Evolutionary conservation across 2,888 invertebrate species (phyloP).

Genomic region (Pantelozetes paolii): DNA sequence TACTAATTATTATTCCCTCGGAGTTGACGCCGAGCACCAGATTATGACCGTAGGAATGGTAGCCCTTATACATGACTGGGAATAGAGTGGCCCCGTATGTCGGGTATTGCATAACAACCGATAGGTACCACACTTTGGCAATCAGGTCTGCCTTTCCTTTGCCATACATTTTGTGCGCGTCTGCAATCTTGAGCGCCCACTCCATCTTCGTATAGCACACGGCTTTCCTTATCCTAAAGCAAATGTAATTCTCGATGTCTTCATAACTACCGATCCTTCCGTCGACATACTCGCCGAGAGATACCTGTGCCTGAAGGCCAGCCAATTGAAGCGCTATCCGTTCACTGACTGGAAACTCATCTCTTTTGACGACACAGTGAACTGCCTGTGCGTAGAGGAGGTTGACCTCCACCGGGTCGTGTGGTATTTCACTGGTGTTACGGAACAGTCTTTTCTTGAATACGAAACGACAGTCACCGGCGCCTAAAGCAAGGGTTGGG

Average conservation of each 20-base stretch:
- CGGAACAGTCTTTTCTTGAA: conserved; percentile 85
- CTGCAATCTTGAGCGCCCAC: conserved; percentile 53
- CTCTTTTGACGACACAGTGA: conserved; percentile 90
- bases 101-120: conserved; percentile 94
- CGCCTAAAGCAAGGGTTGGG: conserved; percentile 60
- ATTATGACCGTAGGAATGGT: conserved; percentile 76
- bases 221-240: conserved; percentile 51
- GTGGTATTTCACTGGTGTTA: conserved; percentile 79
- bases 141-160: conserved; percentile 85
- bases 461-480: conserved; percentile 84
- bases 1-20: conserved; percentile 83
- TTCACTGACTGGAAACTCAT: conserved; percentile 90
- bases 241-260: conserved; percentile 80
- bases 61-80: conserved; percentile 84
- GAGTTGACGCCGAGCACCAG: conserved; percentile 78
- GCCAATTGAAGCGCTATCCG: conserved; percentile 89
- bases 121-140: conserved; percentile 85
- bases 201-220: conserved; percentile 49
- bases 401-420: conserved; percentile 91
- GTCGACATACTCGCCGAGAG: conserved; percentile 71
- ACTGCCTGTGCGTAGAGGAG: conserved; percentile 91
- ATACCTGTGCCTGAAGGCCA: conserved; percentile 88
- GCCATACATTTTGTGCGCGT: conserved; percentile 63
- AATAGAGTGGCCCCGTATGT: conserved; percentile 81
- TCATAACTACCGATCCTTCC: conserved; percentile 61